These are phyloP conservation scores for Falco naumanni DNA, from an alignment of 2,797 vertebrate genomes.

Conservation along the genomic window DNA sequence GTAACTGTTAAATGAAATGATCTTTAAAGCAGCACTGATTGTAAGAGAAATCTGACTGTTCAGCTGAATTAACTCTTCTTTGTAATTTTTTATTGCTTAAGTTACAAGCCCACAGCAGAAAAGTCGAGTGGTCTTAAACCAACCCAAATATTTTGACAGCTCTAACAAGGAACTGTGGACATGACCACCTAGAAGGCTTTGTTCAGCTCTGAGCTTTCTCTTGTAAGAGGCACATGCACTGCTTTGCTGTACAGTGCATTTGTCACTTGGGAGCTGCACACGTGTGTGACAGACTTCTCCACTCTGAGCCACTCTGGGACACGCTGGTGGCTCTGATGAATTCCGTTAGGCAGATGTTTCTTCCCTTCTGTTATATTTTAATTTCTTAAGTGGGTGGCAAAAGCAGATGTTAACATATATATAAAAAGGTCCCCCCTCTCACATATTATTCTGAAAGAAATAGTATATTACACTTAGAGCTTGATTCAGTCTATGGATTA, in stretches of 20 bases:
- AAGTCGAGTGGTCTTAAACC: neutral
- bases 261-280: neutral
- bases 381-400: neutral
- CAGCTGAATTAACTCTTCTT: neutral
- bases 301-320: neutral
- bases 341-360: neutral
- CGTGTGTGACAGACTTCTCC: neutral
- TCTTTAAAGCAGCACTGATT: neutral
- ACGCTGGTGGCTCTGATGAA: accelerated
- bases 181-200: neutral
- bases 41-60: neutral
- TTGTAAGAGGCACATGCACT: neutral
- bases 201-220: too few species aligned
- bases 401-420: neutral
- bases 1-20: neutral
- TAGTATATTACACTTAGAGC: neutral
- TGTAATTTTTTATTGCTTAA: neutral
- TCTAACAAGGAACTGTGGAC: neutral
- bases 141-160: accelerated
- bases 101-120: neutral
- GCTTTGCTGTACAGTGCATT: neutral
- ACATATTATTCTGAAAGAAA: neutral
- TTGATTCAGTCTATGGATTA: neutral
- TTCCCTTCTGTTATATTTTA: neutral
- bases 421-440: neutral